Conservation (phyloP, 2,797 vertebrate species). For the Anguilla megastoma region DNA sequence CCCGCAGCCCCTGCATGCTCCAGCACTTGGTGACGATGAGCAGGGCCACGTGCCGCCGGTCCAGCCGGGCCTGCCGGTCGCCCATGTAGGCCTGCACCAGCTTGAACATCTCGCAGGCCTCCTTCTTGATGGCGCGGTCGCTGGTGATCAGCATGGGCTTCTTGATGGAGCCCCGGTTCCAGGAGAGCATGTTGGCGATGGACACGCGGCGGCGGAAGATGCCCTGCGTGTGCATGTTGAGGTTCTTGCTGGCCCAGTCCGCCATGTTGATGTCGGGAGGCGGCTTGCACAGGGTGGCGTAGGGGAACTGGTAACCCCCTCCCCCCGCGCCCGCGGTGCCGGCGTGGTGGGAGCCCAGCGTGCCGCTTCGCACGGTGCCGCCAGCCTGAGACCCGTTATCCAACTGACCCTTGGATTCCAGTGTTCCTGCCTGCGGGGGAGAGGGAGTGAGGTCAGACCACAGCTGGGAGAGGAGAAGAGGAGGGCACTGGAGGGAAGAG, state of each 20-base stretch:
- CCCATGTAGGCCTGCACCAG: conserved; percentile 82
- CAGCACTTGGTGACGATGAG: conserved; percentile 75
- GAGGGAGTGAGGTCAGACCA: conserved; percentile 14
- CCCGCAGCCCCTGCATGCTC: conserved; percentile 73
- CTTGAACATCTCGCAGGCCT: conserved; percentile 80
- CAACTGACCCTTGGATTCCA: conserved; percentile 61
- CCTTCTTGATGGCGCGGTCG: conserved; percentile 73
- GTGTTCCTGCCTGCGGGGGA: conserved; percentile 60
- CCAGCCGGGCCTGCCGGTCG: conserved; percentile 72
- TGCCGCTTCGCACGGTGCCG: conserved; percentile 2
- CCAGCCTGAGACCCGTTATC: conserved; percentile 49
- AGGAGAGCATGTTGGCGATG: conserved; percentile 79
- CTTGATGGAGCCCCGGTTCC: conserved; percentile 76
- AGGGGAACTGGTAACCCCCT: conserved; percentile 65
- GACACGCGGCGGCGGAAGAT: conserved; percentile 77
- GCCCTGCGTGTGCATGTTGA: conserved; percentile 78
- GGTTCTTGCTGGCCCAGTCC: conserved; percentile 79
- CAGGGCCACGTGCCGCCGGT: conserved; percentile 67
- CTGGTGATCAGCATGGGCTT: conserved; percentile 80
- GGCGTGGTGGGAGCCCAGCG: conserved; percentile 27
- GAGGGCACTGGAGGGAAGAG: background rate
- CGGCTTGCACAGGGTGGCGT: conserved; percentile 69
- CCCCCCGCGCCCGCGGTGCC: conserved; percentile 17
- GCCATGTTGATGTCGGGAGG: conserved; percentile 72
- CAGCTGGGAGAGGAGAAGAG: background rate